A percentile compares a stretch with the other conserved stretches of the same genome.
phyloP scores from a whole-genome alignment of 2,113 vertebrate species.

The Mirounga angustirostris region DNA sequence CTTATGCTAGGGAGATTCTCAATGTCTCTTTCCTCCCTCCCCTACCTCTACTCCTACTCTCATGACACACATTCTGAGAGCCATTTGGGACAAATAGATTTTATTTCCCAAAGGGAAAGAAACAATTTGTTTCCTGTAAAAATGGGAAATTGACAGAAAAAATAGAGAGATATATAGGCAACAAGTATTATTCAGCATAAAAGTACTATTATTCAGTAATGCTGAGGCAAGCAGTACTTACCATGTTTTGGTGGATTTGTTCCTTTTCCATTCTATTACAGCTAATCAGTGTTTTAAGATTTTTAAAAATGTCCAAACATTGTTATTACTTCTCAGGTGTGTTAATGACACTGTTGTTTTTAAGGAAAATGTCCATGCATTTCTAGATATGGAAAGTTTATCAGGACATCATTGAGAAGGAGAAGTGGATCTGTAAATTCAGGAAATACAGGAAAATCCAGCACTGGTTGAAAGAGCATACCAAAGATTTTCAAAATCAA shows the following conservation, averaged over 20 bases:
- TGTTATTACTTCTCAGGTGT: neutral
- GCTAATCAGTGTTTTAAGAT: neutral
- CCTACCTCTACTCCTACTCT: neutral
- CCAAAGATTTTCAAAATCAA: neutral
- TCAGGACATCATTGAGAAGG: neutral
- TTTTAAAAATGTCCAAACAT: neutral
- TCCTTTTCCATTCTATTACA: neutral
- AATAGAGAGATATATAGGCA: neutral
- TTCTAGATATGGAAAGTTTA: neutral
- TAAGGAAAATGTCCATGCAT: neutral
- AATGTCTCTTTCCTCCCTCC: neutral
- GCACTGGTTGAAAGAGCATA: neutral
- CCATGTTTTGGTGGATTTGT: neutral
- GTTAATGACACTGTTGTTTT: neutral
- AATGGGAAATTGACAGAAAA: neutral
- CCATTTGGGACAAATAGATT: neutral
- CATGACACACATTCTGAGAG: neutral
- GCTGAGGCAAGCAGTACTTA: neutral
- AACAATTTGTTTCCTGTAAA: neutral
- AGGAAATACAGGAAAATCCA: neutral
- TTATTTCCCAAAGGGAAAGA: neutral
- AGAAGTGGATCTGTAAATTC: neutral
- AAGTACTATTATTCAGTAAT: neutral
- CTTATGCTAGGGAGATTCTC: neutral
- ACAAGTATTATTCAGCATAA: neutral